Base-by-base conservation (phyloP, 2,113 vertebrate genomes). In the Gobio gobio region DNA sequence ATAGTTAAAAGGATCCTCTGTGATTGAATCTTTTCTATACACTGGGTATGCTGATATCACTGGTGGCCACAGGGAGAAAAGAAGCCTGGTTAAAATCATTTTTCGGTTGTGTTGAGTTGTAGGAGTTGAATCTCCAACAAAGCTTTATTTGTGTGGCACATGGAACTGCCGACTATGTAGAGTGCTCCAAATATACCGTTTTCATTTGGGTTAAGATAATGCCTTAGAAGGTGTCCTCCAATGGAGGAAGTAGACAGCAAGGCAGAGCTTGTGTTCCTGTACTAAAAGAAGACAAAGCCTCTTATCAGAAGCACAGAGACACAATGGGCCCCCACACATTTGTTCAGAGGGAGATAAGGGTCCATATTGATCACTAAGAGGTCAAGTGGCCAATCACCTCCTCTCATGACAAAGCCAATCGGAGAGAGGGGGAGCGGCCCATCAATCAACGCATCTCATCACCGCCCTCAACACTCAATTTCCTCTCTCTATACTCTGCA, bases 361-460 rank as follows among this genome's bases (percentile, higher is more conserved):
- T 58, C 33, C 49, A 72, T 83, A 72, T 58, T 83, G 81, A 83
- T 73, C 66, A 83, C 70, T 45, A 63, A 18, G 16, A 70, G 84
- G 80, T 88, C 87, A 88, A 83, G 84, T 75, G 78, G 87, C 66
- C 83, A 59, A 73, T 85, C 63, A 83, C 56, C 83, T 70, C 73
- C 74, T 56, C 58, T 63, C 54, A 59, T 4, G 8, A 68, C 79
- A 33, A n/a, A 70, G 63, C 64, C 77, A 88, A 85, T 78, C 64
- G 77, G 79, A 85, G 64, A 58, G 20, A 83, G 45, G 26, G 66
- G 66, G 83, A 78, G 79, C 54, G 26, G 63, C 76, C 83, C 59
- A 78, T 85, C 83, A 82, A 68, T 88, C 83, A 82, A 83, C 54
- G 5, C 43, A 20, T 78, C 54, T 70, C 87, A 72, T 59, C 66